phyloP scores from a whole-genome alignment of 2,113 vertebrate species.

The Neotoma lepida region DNA sequence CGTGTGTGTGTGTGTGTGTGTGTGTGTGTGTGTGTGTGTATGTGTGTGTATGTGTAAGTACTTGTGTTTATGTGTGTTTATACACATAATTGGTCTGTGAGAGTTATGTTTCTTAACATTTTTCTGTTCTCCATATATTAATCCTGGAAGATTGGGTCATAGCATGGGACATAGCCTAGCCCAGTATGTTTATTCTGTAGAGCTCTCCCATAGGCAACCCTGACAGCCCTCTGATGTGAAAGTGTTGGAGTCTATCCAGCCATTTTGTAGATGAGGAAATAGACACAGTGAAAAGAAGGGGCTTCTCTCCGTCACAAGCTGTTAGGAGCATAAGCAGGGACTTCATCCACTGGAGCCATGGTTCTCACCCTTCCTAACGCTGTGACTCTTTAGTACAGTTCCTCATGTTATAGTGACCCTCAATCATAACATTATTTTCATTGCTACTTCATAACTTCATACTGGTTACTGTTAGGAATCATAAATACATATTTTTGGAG shows the following conservation, averaged over 20 bases:
- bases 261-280: constrained; percentile 16
- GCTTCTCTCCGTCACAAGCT: neutral
- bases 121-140: neutral
- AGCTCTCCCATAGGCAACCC: neutral
- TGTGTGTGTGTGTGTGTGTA: neutral
- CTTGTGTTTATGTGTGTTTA: neutral
- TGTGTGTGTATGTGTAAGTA: neutral
- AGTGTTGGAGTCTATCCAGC: neutral
- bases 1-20: neutral
- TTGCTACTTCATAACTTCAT: neutral
- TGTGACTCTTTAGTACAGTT: neutral
- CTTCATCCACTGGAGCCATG: neutral
- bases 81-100: neutral
- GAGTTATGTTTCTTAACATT: constrained; percentile 2
- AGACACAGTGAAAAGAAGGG: neutral
- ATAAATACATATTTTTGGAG: neutral
- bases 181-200: neutral
- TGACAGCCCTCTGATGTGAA: neutral
- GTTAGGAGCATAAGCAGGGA: neutral
- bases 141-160: neutral
- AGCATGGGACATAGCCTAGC: neutral
- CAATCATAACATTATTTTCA: neutral
- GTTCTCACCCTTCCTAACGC: neutral
- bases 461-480: neutral
- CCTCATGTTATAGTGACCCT: neutral